Percentiles rank a stretch among this genome's conserved stretches.
Conservation (phyloP, 1,140 invertebrate genomes). For the Drosophila nigrodunni region DNA sequence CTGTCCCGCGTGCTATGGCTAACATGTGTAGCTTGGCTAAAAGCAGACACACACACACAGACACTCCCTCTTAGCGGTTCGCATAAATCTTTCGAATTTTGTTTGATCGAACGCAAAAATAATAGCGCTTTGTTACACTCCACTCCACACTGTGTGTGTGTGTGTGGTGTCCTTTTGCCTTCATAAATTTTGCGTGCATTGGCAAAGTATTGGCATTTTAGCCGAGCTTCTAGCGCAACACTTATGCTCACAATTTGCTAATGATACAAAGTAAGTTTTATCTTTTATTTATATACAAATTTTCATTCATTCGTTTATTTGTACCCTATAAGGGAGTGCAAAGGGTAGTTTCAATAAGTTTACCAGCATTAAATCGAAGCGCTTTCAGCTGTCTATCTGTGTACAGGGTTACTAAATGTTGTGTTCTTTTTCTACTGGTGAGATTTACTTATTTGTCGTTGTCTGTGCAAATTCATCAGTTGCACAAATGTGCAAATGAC, state of each 20-base stretch:
- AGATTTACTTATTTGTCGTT: slow-evolving; percentile 9
- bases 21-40: slow-evolving; percentile 73
- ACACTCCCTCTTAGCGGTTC: slow-evolving; percentile 25
- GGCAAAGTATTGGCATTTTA: slow-evolving; percentile 69
- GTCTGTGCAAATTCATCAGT: slow-evolving; percentile 49
- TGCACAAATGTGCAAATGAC: slow-evolving; percentile 46
- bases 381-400: too few relatives aligned
- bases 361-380: too few relatives aligned
- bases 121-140: slow-evolving; percentile 73
- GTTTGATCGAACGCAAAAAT: slow-evolving; percentile 81
- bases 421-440: too few relatives aligned
- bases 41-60: slow-evolving; percentile 38
- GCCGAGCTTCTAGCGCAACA: slow-evolving; percentile 19
- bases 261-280: slow-evolving; percentile 56
- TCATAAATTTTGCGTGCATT: slow-evolving; percentile 63
- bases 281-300: slow-evolving; percentile 3
- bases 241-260: slow-evolving; percentile 34
- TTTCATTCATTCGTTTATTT: background rate
- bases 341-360: too few relatives aligned
- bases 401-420: too few relatives aligned
- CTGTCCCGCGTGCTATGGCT: slow-evolving; percentile 31
- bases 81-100: slow-evolving; percentile 76
- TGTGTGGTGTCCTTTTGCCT: slow-evolving; percentile 28
- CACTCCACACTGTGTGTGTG: slow-evolving; percentile 12
- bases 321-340: too few relatives aligned